These are phyloP conservation scores for Aphis craccivora DNA, from an alignment of 1,140 invertebrate genomes.

Conservation along the genomic window DNA sequence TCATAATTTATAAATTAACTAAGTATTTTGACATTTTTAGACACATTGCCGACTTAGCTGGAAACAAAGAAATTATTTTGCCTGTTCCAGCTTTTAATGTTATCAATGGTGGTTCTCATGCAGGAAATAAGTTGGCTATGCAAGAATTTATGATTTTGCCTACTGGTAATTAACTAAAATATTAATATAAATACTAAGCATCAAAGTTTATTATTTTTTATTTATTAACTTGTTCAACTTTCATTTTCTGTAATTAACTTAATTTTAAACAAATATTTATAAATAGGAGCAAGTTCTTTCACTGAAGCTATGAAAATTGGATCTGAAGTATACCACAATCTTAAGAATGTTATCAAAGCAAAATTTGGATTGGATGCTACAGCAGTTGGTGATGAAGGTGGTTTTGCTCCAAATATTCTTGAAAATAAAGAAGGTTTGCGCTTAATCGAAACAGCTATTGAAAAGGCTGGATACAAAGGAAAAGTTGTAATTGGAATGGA, in stretches of 20 bases:
- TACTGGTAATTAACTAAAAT: slow-evolving; percentile 66
- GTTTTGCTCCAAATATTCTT: slow-evolving; percentile 97
- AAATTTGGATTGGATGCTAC: slow-evolving; percentile 95
- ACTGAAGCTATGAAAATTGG: slow-evolving; percentile 99
- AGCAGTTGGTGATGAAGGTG: slow-evolving; percentile 98
- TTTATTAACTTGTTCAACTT: too few species aligned
- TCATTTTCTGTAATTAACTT: not conserved
- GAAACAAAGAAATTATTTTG: slow-evolving; percentile 88
- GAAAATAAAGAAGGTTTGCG: slow-evolving; percentile 93
- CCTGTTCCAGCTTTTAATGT: slow-evolving; percentile 99
- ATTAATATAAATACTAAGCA: not conserved
- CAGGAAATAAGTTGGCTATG: slow-evolving; percentile 98
- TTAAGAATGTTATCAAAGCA: slow-evolving; percentile 95
- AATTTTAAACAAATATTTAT: slow-evolving; percentile 61
- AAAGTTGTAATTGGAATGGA: slow-evolving; percentile 99
- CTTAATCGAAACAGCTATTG: slow-evolving; percentile 90
- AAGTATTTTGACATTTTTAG: slow-evolving; percentile 66
- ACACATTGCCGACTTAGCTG: slow-evolving; percentile 93
- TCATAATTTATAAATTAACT: not conserved
- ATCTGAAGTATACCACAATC: slow-evolving; percentile 93
- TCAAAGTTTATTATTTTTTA: not conserved
- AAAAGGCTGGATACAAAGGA: slow-evolving; percentile 91
- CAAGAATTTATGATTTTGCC: slow-evolving; percentile 98
- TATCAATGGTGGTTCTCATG: slow-evolving; percentile 98
- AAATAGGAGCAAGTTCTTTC: slow-evolving; percentile 84